These are phyloP conservation scores for Cephus rjabovi DNA, from an alignment of 2,888 invertebrate genomes.

Conservation along the genomic window DNA sequence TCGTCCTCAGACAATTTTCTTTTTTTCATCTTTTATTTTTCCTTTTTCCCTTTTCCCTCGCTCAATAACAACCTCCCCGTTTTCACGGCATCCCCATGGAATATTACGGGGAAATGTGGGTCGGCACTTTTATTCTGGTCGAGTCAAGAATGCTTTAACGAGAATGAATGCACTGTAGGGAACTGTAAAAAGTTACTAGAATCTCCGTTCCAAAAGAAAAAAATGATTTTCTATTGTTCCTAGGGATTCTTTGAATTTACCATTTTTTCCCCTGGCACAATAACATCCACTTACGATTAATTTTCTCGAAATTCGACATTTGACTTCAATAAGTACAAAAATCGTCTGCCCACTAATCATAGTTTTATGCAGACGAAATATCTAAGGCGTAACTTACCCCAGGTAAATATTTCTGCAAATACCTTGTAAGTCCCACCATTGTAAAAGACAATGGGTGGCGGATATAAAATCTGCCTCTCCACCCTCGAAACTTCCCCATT, in stretches of 20 bases:
- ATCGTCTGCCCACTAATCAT: no score
- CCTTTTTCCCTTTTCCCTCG: neutral
- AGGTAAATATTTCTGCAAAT: slow-evolving; percentile 18
- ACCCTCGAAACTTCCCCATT: slow-evolving; percentile 9
- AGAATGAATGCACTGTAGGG: neutral
- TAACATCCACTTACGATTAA: neutral
- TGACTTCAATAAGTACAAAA: neutral
- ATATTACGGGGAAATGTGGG: neutral
- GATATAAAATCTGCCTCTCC: slow-evolving; percentile 46
- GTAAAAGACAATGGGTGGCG: slow-evolving; percentile 69
- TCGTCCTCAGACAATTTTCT: neutral
- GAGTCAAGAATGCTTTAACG: neutral
- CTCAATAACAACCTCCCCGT: neutral
- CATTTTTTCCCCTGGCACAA: neutral
- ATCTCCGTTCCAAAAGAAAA: neutral
- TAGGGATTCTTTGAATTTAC: neutral
- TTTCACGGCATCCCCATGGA: neutral
- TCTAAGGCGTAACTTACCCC: no score
- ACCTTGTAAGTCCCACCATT: slow-evolving; percentile 72
- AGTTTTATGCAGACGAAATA: no score
- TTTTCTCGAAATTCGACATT: neutral
- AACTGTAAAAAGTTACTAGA: neutral
- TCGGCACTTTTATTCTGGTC: neutral
- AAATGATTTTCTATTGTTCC: neutral
- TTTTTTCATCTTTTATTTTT: neutral